Evolutionary conservation across 1,140 invertebrate genomes (phyloP).

Genomic region (Oryzaephilus surinamensis): DNA sequence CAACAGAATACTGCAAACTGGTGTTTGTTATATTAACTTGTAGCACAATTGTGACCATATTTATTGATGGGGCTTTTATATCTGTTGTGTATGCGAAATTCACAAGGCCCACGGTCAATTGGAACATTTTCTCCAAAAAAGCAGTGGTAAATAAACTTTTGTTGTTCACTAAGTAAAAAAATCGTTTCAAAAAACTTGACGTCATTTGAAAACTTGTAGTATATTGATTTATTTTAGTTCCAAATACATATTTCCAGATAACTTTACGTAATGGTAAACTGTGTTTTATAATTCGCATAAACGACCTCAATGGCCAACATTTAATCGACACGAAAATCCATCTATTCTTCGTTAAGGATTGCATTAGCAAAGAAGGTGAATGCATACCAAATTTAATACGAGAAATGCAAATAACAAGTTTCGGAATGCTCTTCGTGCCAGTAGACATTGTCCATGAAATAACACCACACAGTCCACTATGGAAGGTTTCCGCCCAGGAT

Average conservation of each 20-base stretch:
- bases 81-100: slow-evolving; percentile 44
- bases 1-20: slow-evolving; percentile 16
- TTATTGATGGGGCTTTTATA: slow-evolving; percentile 22
- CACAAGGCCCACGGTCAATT: slow-evolving; percentile 42
- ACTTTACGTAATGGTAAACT: slow-evolving; percentile 48
- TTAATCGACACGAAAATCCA: slow-evolving; percentile 46
- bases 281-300: slow-evolving; percentile 50
- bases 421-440: slow-evolving; percentile 50
- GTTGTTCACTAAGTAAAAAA: no score
- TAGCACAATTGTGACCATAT: slow-evolving; percentile 18
- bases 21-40: slow-evolving; percentile 15
- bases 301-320: slow-evolving; percentile 45
- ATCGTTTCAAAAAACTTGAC: no score
- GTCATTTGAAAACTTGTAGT: no score
- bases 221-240: no score
- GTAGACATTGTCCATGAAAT: slow-evolving; percentile 53
- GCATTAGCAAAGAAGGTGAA: slow-evolving; percentile 33
- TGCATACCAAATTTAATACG: slow-evolving; percentile 25
- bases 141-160: slow-evolving; percentile 38
- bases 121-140: slow-evolving; percentile 48
- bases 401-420: slow-evolving; percentile 23
- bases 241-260: no score
- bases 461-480: slow-evolving; percentile 44
- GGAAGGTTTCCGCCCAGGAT: slow-evolving; percentile 42
- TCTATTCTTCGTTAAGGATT: slow-evolving; percentile 50